These are phyloP conservation scores for Oscheius sp. DNA, from an alignment of 2,888 invertebrate genomes.

Conservation along the genomic window DNA sequence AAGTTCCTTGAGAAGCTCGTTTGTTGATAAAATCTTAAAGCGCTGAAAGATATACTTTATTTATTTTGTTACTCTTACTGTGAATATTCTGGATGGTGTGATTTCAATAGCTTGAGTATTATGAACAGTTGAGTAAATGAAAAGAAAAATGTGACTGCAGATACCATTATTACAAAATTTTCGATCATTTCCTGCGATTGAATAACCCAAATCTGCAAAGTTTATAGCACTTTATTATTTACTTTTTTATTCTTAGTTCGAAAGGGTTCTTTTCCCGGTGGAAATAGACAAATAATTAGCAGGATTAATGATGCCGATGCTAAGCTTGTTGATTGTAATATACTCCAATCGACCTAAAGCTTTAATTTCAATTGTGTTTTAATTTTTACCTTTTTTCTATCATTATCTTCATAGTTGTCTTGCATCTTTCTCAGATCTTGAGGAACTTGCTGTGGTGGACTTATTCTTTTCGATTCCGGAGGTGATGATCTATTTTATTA, in stretches of 20 bases:
- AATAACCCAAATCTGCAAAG: not conserved
- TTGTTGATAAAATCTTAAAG: conserved; percentile 36
- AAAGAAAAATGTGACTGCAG: conserved; percentile 41
- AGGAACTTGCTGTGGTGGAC: not conserved
- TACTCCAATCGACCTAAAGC: conserved; percentile 14
- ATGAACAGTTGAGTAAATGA: conserved; percentile 44
- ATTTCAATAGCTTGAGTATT: conserved; percentile 37
- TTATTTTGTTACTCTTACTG: not conserved
- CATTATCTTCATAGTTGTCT: not conserved
- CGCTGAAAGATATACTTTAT: conserved; percentile 35
- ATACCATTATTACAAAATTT: conserved; percentile 39
- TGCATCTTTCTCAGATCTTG: not conserved
- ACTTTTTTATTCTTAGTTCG: not conserved
- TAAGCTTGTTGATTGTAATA: not conserved
- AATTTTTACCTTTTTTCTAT: not conserved
- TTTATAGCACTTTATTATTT: conserved; percentile 17
- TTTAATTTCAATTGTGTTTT: not conserved
- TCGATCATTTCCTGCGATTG: conserved; percentile 39
- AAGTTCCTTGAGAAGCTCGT: conserved; percentile 45
- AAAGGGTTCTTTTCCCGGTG: conserved; percentile 1
- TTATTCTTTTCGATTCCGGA: not conserved
- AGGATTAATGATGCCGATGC: conserved; percentile 7
- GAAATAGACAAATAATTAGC: conserved; percentile 9
- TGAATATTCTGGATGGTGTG: conserved; percentile 19
- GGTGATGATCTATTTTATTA: not conserved